Evolutionary conservation across 1,140 invertebrate genomes (phyloP).

Genomic region (Caenorhabditis latens): DNA sequence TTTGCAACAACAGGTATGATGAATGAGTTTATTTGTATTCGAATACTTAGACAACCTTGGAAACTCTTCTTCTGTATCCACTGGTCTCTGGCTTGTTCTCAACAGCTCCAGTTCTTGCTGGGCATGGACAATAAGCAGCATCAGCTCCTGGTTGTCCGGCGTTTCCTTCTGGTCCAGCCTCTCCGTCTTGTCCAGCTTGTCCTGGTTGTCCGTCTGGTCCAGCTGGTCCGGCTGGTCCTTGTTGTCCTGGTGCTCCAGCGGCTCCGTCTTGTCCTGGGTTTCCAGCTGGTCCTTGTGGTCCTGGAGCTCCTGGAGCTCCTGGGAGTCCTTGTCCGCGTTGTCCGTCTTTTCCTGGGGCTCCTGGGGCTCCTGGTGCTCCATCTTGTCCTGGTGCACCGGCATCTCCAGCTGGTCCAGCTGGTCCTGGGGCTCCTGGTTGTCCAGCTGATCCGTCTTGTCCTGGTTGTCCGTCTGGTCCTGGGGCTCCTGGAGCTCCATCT

Average conservation of each 20-base stretch:
- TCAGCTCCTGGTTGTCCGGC: conserved; percentile 49
- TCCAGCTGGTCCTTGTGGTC: conserved; percentile 41
- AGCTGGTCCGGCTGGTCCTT: conserved; percentile 12
- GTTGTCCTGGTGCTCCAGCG: conserved; percentile 51
- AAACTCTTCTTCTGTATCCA: conserved; percentile 56
- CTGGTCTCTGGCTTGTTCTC: conserved; percentile 52
- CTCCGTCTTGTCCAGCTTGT: conserved; percentile 53
- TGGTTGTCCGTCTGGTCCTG: conserved; percentile 51
- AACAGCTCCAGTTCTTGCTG: conserved; percentile 43
- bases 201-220: conserved; percentile 56
- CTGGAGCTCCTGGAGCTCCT: conserved; percentile 48
- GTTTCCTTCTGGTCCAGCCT: conserved; percentile 43
- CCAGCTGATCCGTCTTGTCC: conserved; percentile 42
- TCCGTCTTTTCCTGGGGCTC: conserved; percentile 30
- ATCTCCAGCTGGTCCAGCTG: conserved; percentile 39
- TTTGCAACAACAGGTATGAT: conserved; percentile 23
- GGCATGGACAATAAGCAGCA: conserved; percentile 50
- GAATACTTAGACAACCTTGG: conserved; percentile 30
- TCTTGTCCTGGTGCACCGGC: conserved; percentile 21
- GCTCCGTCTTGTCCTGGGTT: conserved; percentile 54
- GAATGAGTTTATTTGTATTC: neutral
- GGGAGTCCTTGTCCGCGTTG: conserved; percentile 41
- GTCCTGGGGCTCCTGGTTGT: conserved; percentile 56
- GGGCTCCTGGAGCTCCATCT: conserved; percentile 55
- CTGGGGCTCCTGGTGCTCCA: conserved; percentile 50